Evolutionary conservation across 2,797 vertebrate genomes (phyloP), one percentile per base, ranked within the genome.

Genomic region (Fratercula arctica): DNA sequence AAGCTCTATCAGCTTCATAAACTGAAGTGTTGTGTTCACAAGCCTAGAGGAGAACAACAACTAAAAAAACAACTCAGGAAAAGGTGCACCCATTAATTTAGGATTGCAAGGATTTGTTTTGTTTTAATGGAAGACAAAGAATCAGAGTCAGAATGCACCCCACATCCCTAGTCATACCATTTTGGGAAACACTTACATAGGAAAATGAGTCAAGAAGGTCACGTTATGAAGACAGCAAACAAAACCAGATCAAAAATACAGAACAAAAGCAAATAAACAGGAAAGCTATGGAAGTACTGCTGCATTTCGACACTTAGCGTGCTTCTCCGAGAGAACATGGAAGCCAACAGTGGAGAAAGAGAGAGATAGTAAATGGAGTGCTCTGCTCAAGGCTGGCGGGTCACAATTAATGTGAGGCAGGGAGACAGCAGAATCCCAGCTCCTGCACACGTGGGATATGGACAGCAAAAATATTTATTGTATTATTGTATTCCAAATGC

Each of bases 261-360:
- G 37, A 75, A 35, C 31, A 68, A 50, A 48, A 80, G 73, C 56
- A 92, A 64, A 64, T 35, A 37, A 70, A 63, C 41, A 69, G 15
- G 57, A 41, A 51, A 91, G 26, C 25, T 50, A 28, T 4, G 31
- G 37, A 70, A 76, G 25, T 7, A 56, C 45, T 59, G 56, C 59
- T 59, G 59, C 50, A 26, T 51, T 63, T 57, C 2, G 0, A 46
- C 56, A 39, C 29, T 5, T 41, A 2, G 16, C 1, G 0, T 7
- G 12, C 17, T 46, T 41, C 51, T 56, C 33, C 48, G 35, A 50
- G n/a, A 50, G 29, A 50, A 24, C 0, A 0, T 8, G 35, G 26
- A 23, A 54, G 41, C 48, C 48, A 66, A 4, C 0, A 0, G 28
- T 8, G 26, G 20, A 48, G 53, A 70, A 53, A 43, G 16, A 29